A percentile compares a stretch with the other conserved stretches of the same genome.
Evolutionary conservation across 2,113 vertebrate genomes (phyloP).

Genomic region (Diadophis punctatus): DNA sequence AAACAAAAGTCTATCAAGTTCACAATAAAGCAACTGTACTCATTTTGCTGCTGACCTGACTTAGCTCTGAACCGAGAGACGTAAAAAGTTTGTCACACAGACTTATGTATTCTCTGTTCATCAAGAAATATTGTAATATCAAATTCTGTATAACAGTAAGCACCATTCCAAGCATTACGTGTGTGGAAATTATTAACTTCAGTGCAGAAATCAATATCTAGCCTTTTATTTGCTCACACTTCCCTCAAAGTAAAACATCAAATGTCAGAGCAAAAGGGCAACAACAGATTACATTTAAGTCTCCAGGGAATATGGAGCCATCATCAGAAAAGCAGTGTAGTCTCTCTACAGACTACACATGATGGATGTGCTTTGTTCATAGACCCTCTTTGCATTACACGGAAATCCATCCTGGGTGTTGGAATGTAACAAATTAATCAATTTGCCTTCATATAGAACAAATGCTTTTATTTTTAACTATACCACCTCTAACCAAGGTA

Average conservation of each 20-base stretch:
- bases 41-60: constrained; percentile 31
- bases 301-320: constrained; percentile 48
- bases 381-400: constrained; percentile 21
- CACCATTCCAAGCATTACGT: constrained; percentile 21
- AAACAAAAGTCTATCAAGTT: constrained; percentile 28
- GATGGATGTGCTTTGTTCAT: constrained; percentile 39
- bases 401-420: constrained; percentile 22
- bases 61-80: constrained; percentile 38
- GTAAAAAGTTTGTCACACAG: constrained; percentile 12
- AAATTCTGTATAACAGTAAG: constrained; percentile 34
- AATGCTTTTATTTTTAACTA: constrained; percentile 6
- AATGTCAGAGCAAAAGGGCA: constrained; percentile 5
- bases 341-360: constrained; percentile 30
- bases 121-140: constrained; percentile 53
- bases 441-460: constrained; percentile 26
- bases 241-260: constrained; percentile 45
- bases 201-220: constrained; percentile 59
- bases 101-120: constrained; percentile 36
- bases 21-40: background rate
- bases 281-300: constrained; percentile 35
- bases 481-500: background rate
- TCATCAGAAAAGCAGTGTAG: constrained; percentile 24
- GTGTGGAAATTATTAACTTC: constrained; percentile 52
- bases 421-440: constrained; percentile 6
- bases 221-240: constrained; percentile 44